Percentiles rank a stretch among this genome's conserved stretches.
Conservation (phyloP, 2,888 invertebrate genomes). For the Nasonovia ribisnigri region DNA sequence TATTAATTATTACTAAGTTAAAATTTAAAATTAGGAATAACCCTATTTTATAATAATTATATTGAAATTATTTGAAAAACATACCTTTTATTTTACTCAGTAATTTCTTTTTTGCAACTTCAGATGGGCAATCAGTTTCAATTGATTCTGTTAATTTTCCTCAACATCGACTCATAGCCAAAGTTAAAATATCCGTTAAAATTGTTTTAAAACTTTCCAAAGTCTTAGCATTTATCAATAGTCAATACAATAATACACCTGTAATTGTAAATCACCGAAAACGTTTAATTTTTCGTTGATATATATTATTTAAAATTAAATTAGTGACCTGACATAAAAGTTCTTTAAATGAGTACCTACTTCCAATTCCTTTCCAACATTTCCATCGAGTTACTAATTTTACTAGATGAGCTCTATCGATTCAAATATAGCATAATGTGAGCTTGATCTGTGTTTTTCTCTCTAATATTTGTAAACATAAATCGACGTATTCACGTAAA, state of each 20-base stretch:
- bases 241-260: background rate
- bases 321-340: slow-evolving; percentile 1
- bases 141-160: background rate
- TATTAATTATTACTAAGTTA: background rate
- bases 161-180: background rate
- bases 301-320: background rate
- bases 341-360: background rate
- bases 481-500: background rate
- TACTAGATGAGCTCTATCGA: background rate
- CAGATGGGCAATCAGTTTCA: slow-evolving; percentile 1
- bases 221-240: background rate
- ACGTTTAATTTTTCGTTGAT: background rate
- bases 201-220: slow-evolving; percentile 1
- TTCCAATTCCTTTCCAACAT: slow-evolving; percentile 18
- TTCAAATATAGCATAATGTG: background rate
- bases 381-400: slow-evolving; percentile 10
- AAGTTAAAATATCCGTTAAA: background rate
- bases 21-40: background rate
- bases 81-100: slow-evolving; percentile 4
- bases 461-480: background rate
- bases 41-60: background rate
- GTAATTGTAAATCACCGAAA: background rate
- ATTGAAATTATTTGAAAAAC: background rate
- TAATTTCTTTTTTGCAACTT: background rate
- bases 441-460: background rate